A percentile compares a stretch with the other conserved stretches of the same genome.
Conservation (phyloP, 2,888 invertebrate species). For the Drosophila ochracea region DNA sequence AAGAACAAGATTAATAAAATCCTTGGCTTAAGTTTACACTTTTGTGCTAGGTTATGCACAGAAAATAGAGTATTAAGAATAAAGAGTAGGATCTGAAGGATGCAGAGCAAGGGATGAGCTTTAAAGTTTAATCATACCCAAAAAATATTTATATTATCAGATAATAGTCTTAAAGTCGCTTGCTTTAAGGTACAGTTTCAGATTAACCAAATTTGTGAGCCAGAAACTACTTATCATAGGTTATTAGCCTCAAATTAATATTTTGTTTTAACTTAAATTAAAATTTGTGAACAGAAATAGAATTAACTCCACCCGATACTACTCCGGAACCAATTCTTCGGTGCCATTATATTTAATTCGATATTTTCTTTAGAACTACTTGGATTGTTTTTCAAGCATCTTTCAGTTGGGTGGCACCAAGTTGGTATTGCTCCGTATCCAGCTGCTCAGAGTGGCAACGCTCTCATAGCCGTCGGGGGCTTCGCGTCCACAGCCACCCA, state of each 20-base stretch:
- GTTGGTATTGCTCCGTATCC: conserved; percentile 56
- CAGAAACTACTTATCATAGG: too few relatives aligned
- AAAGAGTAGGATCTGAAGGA: background rate
- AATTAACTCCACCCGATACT: background rate
- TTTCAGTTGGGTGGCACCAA: conserved; percentile 1
- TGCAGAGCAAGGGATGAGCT: too few relatives aligned
- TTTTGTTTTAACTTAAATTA: background rate
- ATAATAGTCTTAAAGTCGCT: too few relatives aligned
- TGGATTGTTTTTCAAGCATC: background rate
- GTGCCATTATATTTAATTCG: background rate
- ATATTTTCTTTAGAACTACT: background rate
- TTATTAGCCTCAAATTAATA: background rate
- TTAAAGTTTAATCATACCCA: too few relatives aligned
- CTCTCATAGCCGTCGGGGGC: conserved; percentile 83
- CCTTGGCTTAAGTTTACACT: too few relatives aligned
- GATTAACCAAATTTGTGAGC: too few relatives aligned
- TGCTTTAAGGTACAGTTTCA: too few relatives aligned
- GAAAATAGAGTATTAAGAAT: background rate
- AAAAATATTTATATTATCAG: too few relatives aligned
- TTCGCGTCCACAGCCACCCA: conserved; percentile 72
- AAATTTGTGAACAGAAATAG: background rate
- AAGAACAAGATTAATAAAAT: too few relatives aligned
- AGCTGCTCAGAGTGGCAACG: conserved; percentile 55
- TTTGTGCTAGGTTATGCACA: background rate
- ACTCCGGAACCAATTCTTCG: background rate